These are phyloP conservation scores for Tragelaphus scriptus DNA, from an alignment of 2,113 vertebrate species.

Conservation along the genomic window DNA sequence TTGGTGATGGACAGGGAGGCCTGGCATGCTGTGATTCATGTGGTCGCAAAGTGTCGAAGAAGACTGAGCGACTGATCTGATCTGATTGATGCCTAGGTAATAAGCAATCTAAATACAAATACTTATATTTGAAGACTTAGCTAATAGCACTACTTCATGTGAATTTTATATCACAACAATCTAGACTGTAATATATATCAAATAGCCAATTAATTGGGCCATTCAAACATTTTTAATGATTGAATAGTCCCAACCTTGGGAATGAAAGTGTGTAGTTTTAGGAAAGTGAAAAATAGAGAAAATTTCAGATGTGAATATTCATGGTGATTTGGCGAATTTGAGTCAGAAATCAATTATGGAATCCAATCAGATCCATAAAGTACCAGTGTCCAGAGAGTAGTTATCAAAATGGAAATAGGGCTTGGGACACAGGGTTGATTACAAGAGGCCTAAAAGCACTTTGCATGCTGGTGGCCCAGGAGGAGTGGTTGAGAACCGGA, in stretches of 20 bases:
- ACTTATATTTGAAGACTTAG: not conserved
- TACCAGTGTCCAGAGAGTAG: not conserved
- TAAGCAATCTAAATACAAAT: not conserved
- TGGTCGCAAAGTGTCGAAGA: accelerated
- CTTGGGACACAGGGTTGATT: not conserved
- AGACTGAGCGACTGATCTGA: no score
- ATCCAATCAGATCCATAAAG: not conserved
- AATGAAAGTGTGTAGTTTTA: not conserved
- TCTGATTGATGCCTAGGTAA: not conserved
- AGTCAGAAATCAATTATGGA: not conserved
- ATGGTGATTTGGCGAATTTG: not conserved
- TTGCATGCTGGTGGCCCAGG: not conserved
- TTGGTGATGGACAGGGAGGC: no score
- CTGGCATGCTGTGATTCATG: no score
- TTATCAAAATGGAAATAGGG: not conserved
- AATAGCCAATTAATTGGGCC: not conserved
- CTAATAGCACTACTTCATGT: not conserved
- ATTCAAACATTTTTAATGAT: not conserved
- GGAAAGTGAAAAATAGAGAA: not conserved
- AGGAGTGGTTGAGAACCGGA: not conserved
- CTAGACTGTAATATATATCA: not conserved
- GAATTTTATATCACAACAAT: not conserved
- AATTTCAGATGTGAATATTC: not conserved
- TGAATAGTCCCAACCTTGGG: not conserved
- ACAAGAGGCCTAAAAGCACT: not conserved